phyloP scores from a whole-genome alignment of 1,140 invertebrate genomes.

The Melitaea cinxia region DNA sequence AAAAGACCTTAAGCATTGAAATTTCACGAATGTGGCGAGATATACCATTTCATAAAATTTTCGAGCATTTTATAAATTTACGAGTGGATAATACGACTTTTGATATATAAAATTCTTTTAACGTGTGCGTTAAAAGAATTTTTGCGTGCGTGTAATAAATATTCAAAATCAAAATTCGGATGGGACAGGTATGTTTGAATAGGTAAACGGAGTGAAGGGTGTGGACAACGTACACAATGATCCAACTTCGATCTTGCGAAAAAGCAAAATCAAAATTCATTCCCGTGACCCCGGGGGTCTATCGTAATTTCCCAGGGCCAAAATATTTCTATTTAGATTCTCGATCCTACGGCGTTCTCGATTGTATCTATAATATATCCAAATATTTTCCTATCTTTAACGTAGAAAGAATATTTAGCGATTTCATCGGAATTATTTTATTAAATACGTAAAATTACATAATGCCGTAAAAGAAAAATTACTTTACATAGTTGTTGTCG shows the following conservation, averaged over 20 bases:
- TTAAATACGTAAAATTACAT: not conserved
- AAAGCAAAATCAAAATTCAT: constrained; percentile 75
- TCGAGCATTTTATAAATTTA: constrained; percentile 17
- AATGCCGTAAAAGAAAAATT: too few species aligned
- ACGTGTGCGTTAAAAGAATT: constrained; percentile 23
- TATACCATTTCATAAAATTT: constrained; percentile 15
- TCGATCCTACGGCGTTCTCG: constrained; percentile 43
- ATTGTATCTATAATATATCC: constrained; percentile 25
- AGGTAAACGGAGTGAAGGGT: constrained; percentile 41
- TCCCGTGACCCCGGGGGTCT: constrained; percentile 53
- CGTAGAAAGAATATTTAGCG: constrained; percentile 47
- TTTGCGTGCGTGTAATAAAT: constrained; percentile 1
- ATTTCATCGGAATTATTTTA: constrained; percentile 19
- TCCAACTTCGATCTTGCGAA: constrained; percentile 49
- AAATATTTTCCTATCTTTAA: constrained; percentile 48
- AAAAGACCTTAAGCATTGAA: constrained; percentile 6
- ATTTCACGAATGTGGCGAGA: not conserved
- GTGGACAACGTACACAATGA: constrained; percentile 46
- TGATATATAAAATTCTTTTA: constrained; percentile 17
- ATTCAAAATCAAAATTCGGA: constrained; percentile 18
- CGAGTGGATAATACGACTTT: not conserved
- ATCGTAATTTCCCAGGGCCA: constrained; percentile 55
- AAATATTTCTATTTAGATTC: constrained; percentile 71
- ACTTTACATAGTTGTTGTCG: too few species aligned
- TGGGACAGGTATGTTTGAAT: constrained; percentile 45